Conservation (phyloP, 2,113 vertebrate species). For the Smithornis capensis region DNA sequence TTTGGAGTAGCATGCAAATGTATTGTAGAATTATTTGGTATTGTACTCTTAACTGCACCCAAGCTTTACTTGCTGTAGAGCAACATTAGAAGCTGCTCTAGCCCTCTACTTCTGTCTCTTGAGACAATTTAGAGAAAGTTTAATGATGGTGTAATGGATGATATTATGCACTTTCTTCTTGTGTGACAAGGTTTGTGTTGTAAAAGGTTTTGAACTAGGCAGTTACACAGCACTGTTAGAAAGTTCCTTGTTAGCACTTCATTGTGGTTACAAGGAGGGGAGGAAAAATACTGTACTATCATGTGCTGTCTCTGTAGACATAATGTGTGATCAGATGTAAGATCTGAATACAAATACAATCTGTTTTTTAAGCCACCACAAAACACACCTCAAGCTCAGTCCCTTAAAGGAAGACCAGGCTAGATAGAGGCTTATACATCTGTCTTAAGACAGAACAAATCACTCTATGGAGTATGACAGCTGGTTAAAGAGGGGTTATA, state of each 20-base stretch:
- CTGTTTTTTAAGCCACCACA: neutral
- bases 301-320: neutral
- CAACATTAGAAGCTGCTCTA: neutral
- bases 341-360: neutral
- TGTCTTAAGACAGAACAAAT: neutral
- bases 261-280: neutral
- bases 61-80: neutral
- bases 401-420: neutral
- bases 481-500: neutral
- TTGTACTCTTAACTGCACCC: neutral
- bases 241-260: neutral
- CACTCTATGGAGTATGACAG: fast-evolving
- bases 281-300: neutral
- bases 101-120: neutral
- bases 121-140: neutral
- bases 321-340: neutral
- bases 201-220: neutral
- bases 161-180: neutral
- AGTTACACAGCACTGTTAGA: neutral
- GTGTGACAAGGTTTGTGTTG: neutral
- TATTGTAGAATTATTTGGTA: neutral
- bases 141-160: neutral
- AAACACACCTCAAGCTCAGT: neutral
- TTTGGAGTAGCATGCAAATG: neutral
- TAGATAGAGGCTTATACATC: neutral